Conservation (phyloP, 2,113 vertebrate species). For the Lophura nycthemera region DNA sequence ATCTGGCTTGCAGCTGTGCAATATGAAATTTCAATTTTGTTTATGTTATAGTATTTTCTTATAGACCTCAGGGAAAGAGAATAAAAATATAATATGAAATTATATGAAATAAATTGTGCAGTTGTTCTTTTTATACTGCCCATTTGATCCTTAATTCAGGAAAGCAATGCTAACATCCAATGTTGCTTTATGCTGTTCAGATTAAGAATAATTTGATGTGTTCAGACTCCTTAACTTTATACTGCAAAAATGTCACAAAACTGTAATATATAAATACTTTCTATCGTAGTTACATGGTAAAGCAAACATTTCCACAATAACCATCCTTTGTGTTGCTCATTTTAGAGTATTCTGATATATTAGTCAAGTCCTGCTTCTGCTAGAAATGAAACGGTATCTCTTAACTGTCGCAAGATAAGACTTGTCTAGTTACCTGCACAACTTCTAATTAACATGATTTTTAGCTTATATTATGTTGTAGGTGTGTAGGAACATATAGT, state of each 20-base stretch:
- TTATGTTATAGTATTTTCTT: background rate
- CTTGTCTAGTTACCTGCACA: background rate
- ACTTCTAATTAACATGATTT: background rate
- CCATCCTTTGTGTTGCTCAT: background rate
- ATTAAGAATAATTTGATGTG: background rate
- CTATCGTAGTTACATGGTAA: accelerated
- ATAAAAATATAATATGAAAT: background rate
- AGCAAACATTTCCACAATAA: background rate
- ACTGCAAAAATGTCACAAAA: background rate
- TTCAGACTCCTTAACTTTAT: background rate
- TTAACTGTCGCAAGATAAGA: background rate
- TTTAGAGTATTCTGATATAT: background rate
- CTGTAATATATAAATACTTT: background rate
- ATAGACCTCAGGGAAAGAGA: background rate
- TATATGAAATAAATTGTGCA: background rate
- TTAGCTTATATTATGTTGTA: background rate
- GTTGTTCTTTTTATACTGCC: background rate
- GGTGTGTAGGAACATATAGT: background rate
- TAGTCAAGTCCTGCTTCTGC: background rate
- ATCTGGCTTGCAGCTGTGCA: background rate
- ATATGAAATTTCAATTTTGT: background rate
- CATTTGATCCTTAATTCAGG: background rate
- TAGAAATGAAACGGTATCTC: background rate
- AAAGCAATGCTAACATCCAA: background rate
- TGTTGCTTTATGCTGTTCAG: background rate